A percentile compares a stretch with the other conserved stretches of the same genome.
Conservation (phyloP, 2,888 invertebrate species). For the Dicyrtoma fusca region DNA sequence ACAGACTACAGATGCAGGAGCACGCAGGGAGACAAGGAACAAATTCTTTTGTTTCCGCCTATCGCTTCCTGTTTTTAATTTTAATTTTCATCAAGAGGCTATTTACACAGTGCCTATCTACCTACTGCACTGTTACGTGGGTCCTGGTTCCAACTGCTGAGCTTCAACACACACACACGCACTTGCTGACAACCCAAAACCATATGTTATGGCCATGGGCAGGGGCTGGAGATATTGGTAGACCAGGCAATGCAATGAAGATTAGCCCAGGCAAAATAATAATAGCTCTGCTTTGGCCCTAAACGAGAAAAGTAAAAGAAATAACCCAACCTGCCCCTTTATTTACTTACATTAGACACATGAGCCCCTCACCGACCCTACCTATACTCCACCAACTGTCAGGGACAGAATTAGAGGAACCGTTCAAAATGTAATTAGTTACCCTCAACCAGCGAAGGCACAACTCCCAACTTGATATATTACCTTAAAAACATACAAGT, state of each 20-base stretch:
- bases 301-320: too few species aligned
- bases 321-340: slow-evolving; percentile 15
- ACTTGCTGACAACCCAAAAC: slow-evolving; percentile 26
- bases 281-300: not conserved
- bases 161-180: too few species aligned
- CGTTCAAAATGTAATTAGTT: slow-evolving; percentile 33
- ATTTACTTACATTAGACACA: slow-evolving; percentile 14
- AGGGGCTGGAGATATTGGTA: not conserved
- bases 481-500: slow-evolving; percentile 14
- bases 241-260: not conserved
- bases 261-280: not conserved
- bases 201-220: slow-evolving; percentile 19
- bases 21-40: too few species aligned
- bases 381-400: slow-evolving; percentile 2
- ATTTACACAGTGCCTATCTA: too few species aligned
- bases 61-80: not conserved
- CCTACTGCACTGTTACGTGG: too few species aligned
- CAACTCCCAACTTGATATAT: slow-evolving; percentile 22
- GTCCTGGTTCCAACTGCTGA: too few species aligned
- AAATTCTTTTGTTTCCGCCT: slow-evolving; percentile 27
- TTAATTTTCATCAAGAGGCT: too few species aligned
- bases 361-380: not conserved
- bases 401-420: slow-evolving; percentile 12
- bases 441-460: not conserved
- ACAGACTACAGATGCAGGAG: too few species aligned